A percentile compares a stretch with the other conserved stretches of the same genome.
These are phyloP conservation scores for Ectobius pallidus DNA, from an alignment of 2,888 invertebrate genomes.

Conservation along the genomic window DNA sequence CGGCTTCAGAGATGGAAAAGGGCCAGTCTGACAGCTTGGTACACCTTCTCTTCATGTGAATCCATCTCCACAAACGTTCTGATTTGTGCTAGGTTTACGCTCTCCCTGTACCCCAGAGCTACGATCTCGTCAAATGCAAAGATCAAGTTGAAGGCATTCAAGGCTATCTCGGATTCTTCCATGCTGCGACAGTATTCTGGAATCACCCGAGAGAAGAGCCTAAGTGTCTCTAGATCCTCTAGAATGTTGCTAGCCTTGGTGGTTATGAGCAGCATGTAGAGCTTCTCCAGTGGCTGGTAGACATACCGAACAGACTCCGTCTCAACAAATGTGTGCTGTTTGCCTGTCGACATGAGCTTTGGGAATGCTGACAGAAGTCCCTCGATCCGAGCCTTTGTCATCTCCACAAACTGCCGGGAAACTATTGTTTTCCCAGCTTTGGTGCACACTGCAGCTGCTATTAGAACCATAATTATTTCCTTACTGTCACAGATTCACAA, in stretches of 20 bases:
- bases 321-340: constrained; percentile 99
- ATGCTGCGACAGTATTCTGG: constrained; percentile 96
- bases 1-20: no score
- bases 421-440: constrained; percentile 93
- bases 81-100: constrained; percentile 96
- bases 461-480: constrained; percentile 68
- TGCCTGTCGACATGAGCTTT: constrained; percentile 93
- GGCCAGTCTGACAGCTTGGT: constrained; percentile 92
- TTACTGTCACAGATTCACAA: background rate
- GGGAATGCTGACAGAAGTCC: constrained; percentile 98
- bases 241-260: constrained; percentile 98
- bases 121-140: constrained; percentile 99
- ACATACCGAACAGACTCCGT: constrained; percentile 99
- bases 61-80: constrained; percentile 99
- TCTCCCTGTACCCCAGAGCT: constrained; percentile 97
- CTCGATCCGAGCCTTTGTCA: constrained; percentile 98
- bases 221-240: constrained; percentile 97
- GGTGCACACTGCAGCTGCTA: constrained; percentile 97
- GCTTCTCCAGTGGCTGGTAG: constrained; percentile 96
- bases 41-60: constrained; percentile 96
- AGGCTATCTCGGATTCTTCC: constrained; percentile 93
- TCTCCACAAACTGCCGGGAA: constrained; percentile 98
- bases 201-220: constrained; percentile 98
- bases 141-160: constrained; percentile 95
- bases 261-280: constrained; percentile 96